phyloP scores from a whole-genome alignment of 2,888 invertebrate species.

The Gnatocerus cornutus region DNA sequence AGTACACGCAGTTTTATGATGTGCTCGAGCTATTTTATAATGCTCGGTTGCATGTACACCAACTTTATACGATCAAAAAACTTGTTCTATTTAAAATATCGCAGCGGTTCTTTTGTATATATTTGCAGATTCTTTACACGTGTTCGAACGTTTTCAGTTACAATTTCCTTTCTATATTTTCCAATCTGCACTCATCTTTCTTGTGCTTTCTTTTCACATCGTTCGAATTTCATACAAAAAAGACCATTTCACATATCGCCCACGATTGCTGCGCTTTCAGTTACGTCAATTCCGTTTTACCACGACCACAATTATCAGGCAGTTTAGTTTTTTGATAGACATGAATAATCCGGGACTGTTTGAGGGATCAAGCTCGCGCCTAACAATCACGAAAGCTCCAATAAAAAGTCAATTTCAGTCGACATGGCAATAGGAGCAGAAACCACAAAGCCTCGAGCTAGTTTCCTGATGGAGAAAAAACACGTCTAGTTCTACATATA shows the following conservation, averaged over 20 bases:
- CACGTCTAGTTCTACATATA: slow-evolving; percentile 45
- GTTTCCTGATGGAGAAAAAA: slow-evolving; percentile 26
- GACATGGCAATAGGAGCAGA: slow-evolving; percentile 23
- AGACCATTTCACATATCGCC: slow-evolving; percentile 42
- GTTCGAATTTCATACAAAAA: slow-evolving; percentile 44
- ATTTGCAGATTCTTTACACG: slow-evolving; percentile 53
- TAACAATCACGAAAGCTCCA: slow-evolving; percentile 40
- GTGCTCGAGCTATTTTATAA: background rate
- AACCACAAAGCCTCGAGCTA: slow-evolving; percentile 21
- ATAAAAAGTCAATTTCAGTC: slow-evolving; percentile 42
- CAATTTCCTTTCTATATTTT: slow-evolving; percentile 52
- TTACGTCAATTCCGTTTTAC: slow-evolving; percentile 1
- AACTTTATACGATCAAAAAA: slow-evolving; percentile 6
- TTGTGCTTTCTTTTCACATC: slow-evolving; percentile 43
- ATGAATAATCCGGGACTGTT: slow-evolving; percentile 33
- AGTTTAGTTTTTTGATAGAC: slow-evolving; percentile 39
- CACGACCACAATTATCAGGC: slow-evolving; percentile 23
- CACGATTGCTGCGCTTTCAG: slow-evolving; percentile 10
- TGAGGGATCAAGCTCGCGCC: slow-evolving; percentile 24
- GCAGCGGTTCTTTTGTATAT: slow-evolving; percentile 43
- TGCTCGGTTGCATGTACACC: slow-evolving; percentile 10
- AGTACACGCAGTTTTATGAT: slow-evolving; percentile 38
- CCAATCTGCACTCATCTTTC: slow-evolving; percentile 47
- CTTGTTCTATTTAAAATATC: slow-evolving; percentile 35
- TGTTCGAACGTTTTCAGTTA: slow-evolving; percentile 52